These are phyloP conservation scores for Leucophenga varia DNA, from an alignment of 1,140 invertebrate genomes.

Conservation along the genomic window DNA sequence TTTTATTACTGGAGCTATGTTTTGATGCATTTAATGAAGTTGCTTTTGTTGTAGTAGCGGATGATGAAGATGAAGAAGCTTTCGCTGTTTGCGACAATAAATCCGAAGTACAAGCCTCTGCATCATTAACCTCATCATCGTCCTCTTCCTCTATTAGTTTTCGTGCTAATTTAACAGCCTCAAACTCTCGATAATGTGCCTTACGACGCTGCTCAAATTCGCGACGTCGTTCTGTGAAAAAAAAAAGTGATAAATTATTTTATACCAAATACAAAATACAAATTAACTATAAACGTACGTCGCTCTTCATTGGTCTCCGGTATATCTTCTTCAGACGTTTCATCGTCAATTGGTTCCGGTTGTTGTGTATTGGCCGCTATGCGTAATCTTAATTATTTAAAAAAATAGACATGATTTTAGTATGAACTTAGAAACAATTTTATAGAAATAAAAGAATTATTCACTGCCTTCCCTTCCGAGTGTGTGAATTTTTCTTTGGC, in stretches of 20 bases:
- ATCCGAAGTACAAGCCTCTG: no score
- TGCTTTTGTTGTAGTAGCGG: constrained; percentile 17
- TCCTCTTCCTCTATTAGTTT: constrained; percentile 88
- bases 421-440: no score
- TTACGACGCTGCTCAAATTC: constrained; percentile 90
- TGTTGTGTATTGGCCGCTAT: constrained; percentile 54
- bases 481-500: neutral
- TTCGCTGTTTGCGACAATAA: constrained; percentile 17
- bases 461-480: no score
- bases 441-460: no score
- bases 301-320: constrained; percentile 66
- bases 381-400: constrained; percentile 57
- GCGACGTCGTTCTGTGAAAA: constrained; percentile 65
- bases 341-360: constrained; percentile 62
- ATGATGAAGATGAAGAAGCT: constrained; percentile 20
- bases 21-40: constrained; percentile 17
- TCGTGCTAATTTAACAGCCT: constrained; percentile 86
- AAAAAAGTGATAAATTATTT: constrained; percentile 11
- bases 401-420: no score
- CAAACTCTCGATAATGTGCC: constrained; percentile 96
- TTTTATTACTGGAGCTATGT: constrained; percentile 24
- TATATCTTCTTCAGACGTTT: constrained; percentile 64
- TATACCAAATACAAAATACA: neutral
- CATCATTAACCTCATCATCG: constrained; percentile 76
- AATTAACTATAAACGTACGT: constrained; percentile 36